Evolutionary conservation across 2,888 invertebrate genomes (phyloP).

Genomic region (Cotesia congregata): DNA sequence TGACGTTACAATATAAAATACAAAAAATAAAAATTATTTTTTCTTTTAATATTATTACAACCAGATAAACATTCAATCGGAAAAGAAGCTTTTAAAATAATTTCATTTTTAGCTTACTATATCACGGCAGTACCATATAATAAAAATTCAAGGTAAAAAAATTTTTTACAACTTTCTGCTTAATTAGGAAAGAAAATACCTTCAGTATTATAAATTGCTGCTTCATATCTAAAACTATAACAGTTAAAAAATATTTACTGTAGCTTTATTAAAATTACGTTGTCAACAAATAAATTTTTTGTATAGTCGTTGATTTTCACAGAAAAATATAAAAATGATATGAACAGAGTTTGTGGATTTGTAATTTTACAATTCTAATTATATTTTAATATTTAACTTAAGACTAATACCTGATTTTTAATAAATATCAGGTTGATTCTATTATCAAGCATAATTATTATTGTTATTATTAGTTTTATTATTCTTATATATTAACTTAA

Average conservation of each 20-base stretch:
- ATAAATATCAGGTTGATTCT: background rate
- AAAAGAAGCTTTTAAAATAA: background rate
- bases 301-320: background rate
- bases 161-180: background rate
- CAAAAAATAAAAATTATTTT: background rate
- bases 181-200: background rate
- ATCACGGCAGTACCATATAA: background rate
- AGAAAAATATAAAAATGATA: background rate
- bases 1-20: background rate
- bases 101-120: background rate
- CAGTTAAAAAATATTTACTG: background rate
- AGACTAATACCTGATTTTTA: background rate
- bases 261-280: background rate
- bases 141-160: background rate
- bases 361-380: background rate
- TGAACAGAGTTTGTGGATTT: background rate
- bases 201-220: background rate
- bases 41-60: background rate
- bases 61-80: background rate
- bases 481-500: conserved; percentile 41
- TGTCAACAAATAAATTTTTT: background rate
- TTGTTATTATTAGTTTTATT: background rate
- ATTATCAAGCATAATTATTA: background rate
- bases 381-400: background rate
- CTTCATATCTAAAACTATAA: background rate